A percentile compares a stretch with the other conserved stretches of the same genome.
These are phyloP conservation scores for Trinorchestia longiramus DNA, from an alignment of 1,140 invertebrate species.

Conservation along the genomic window DNA sequence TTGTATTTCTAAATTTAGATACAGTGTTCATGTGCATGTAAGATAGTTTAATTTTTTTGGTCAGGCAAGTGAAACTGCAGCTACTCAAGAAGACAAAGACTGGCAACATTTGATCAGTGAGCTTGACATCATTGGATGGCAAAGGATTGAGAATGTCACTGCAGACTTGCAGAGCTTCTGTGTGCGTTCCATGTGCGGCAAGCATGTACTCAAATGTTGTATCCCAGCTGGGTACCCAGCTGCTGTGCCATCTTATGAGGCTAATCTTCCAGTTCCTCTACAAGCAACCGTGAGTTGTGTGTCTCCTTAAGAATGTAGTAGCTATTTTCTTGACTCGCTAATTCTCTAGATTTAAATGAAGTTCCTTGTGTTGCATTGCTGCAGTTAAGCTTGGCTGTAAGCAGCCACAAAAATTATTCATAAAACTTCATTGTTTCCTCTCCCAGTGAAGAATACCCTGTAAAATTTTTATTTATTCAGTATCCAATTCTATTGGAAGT, in stretches of 20 bases:
- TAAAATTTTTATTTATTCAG: too few species aligned
- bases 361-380: background rate
- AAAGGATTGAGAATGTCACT: background rate
- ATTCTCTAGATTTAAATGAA: background rate
- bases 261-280: background rate
- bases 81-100: background rate
- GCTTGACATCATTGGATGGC: slow-evolving; percentile 10
- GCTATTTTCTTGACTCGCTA: background rate
- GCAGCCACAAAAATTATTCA: background rate
- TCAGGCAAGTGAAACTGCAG: background rate
- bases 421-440: too few species aligned
- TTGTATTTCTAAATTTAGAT: background rate
- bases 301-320: background rate
- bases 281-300: background rate
- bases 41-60: background rate
- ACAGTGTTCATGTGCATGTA: background rate
- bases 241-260: background rate
- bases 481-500: too few species aligned
- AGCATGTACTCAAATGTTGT: background rate
- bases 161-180: background rate
- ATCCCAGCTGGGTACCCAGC: background rate
- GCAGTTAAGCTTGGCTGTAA: background rate
- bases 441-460: too few species aligned
- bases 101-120: background rate
- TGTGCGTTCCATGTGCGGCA: background rate